Evolutionary conservation across 2,113 vertebrate genomes (phyloP), one percentile per base, ranked within the genome.

Genomic region (Oryzias javanicus): DNA sequence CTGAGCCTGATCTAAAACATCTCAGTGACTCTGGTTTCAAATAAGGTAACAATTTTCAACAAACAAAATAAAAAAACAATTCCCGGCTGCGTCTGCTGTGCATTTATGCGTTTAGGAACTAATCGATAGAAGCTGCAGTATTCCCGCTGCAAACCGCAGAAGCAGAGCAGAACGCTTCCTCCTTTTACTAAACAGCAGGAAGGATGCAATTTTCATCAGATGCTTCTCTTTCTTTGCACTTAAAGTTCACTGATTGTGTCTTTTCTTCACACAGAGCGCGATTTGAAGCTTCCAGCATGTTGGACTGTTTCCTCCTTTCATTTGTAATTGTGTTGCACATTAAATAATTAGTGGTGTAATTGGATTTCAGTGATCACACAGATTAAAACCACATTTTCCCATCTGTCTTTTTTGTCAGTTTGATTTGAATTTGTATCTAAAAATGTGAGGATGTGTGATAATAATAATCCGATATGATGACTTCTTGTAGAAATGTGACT

Each of bases 301-400:
- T 62, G 19, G 20, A 42, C 16, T 22, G 35, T 47, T 3, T 64
- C 41, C 24, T 13, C 0, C 19, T 35, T 29, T 50, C 29, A 41
- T 58, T 59, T 40, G 2, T 4, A 13, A 4, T 6, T 42, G 18
- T 29, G 25, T 18, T 40, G 55, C 22, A 27, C 14, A 63, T 25
- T 12, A 19, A 62, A 29, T 49, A 5, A 6, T 55, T 40, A 24
- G 42, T 14, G 16, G 24, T 42, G 25, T 20, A 45, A 49, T 24
- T 51, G 3, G 17, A 54, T 58, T 53, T 65, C 18, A 54, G 17
- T 7, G 16, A 55, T 57, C 22, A 25, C 25, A 73, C 1, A 74
- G 71, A 86, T 76, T 67, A 62, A 27, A 25, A 14, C 1, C 22
- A 49, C 25, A 64, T 52, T 8, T 46, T 6, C 17, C 1, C 2